A percentile compares a stretch with the other conserved stretches of the same genome.
phyloP scores from a whole-genome alignment of 1,140 invertebrate species.

The Drosophila kikkawai region DNA sequence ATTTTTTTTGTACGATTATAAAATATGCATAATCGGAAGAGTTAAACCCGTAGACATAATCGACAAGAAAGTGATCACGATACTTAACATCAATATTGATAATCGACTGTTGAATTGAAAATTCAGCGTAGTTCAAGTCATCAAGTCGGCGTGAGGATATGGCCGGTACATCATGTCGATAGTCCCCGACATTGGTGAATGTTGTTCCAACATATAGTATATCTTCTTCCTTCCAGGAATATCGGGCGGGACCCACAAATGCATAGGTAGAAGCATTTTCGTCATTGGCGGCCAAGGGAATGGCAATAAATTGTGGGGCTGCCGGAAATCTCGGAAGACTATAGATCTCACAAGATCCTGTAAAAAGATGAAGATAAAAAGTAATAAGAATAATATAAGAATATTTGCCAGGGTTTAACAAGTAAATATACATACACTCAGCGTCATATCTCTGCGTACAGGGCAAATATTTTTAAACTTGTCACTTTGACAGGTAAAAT shows the following conservation, averaged over 20 bases:
- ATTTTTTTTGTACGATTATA: conserved; percentile 96
- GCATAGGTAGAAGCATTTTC: conserved; percentile 96
- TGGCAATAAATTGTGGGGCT: conserved; percentile 89
- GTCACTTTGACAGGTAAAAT: no score
- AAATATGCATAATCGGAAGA: conserved; percentile 98
- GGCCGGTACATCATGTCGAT: conserved; percentile 96
- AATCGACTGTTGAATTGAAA: conserved; percentile 94
- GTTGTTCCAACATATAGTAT: conserved; percentile 98
- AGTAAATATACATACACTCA: background rate
- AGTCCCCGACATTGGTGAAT: conserved; percentile 96
- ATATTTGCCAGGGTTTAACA: background rate
- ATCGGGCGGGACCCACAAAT: conserved; percentile 96
- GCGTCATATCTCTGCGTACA: no score
- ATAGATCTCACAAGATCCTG: conserved; percentile 93
- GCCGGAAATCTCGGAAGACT: conserved; percentile 92
- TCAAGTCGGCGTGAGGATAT: conserved; percentile 94
- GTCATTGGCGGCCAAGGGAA: conserved; percentile 95
- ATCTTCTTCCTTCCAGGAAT: conserved; percentile 91
- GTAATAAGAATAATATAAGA: background rate
- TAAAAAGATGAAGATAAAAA: background rate
- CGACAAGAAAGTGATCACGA: conserved; percentile 96
- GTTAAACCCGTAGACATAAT: conserved; percentile 98
- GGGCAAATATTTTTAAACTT: no score
- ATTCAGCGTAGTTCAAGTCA: conserved; percentile 92
- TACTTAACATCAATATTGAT: conserved; percentile 97